A percentile compares a stretch with the other conserved stretches of the same genome.
Evolutionary conservation across 2,113 vertebrate genomes (phyloP).

Genomic region (Calonectris borealis): DNA sequence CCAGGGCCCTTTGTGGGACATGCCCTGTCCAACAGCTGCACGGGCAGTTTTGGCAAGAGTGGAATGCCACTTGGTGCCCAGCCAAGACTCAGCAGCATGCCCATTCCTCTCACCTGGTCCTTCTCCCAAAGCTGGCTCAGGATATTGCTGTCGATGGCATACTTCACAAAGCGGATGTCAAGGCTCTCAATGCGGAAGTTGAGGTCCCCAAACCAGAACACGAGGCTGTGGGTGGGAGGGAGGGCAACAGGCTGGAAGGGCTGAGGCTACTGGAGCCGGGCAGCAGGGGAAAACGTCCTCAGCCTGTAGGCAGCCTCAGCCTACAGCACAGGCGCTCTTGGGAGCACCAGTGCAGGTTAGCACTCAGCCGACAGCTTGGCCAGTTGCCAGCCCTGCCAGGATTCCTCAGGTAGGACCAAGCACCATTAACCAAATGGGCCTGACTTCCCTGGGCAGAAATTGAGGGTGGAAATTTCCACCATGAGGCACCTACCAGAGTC

Average conservation of each 20-base stretch:
- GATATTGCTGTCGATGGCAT: conserved; percentile 90
- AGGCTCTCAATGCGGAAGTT: conserved; percentile 97
- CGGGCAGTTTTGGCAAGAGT: background rate
- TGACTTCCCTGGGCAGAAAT: background rate
- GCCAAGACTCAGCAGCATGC: background rate
- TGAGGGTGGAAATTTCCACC: background rate
- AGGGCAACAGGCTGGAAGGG: background rate
- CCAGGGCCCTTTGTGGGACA: background rate
- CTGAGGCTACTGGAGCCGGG: background rate
- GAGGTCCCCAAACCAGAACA: conserved; percentile 98
- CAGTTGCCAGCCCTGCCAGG: background rate
- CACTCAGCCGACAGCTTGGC: background rate
- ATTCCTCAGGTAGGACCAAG: background rate
- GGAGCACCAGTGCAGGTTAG: background rate
- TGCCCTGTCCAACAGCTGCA: background rate
- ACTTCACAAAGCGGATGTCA: conserved; percentile 94
- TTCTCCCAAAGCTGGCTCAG: conserved; percentile 94
- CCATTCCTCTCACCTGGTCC: conserved; percentile 85
- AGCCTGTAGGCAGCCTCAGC: background rate
- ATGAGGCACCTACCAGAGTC: background rate
- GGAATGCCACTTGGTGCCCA: rapidly evolving
- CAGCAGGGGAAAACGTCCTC: background rate
- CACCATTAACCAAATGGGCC: background rate
- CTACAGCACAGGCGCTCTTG: background rate
- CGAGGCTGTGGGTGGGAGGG: conserved; percentile 75